A percentile compares a stretch with the other conserved stretches of the same genome.
phyloP scores from a whole-genome alignment of 2,888 invertebrate species.

The Teleiodes luculella region DNA sequence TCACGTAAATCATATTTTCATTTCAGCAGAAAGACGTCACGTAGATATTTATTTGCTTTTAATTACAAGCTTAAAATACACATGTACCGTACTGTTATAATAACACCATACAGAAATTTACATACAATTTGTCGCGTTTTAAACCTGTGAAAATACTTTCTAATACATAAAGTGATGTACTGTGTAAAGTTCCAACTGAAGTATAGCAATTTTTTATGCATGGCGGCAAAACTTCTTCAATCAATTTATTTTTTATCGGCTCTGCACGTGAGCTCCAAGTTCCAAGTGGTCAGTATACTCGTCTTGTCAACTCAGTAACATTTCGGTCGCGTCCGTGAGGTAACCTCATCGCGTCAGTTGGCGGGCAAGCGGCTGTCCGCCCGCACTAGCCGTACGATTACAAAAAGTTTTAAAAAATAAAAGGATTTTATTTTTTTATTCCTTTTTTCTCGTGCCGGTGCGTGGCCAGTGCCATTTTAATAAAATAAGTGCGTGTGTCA shows the following conservation, averaged over 20 bases:
- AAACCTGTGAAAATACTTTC: no score
- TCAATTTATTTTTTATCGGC: constrained; percentile 16
- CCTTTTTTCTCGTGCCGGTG: constrained; percentile 2
- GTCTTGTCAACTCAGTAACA: constrained; percentile 13
- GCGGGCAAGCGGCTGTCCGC: constrained; percentile 22
- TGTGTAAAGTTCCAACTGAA: no score
- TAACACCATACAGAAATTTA: no score
- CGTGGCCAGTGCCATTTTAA: constrained; percentile 3
- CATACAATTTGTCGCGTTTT: no score
- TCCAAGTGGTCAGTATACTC: constrained; percentile 9
- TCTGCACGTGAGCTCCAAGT: constrained; percentile 1
- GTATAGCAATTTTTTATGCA: no score
- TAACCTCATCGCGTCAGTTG: constrained; percentile 22
- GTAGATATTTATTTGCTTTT: no score
- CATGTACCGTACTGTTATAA: no score
- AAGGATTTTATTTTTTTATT: not conserved
- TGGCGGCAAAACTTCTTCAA: constrained; percentile 13
- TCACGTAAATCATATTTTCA: no score
- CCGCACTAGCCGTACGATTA: constrained; percentile 21
- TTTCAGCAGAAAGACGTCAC: no score
- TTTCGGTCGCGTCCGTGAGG: constrained; percentile 17
- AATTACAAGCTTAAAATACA: no score
- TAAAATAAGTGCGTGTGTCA: constrained; percentile 2
- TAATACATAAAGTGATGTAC: no score
- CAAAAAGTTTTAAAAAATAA: constrained; percentile 1